A percentile compares a stretch with the other conserved stretches of the same genome.
Conservation (phyloP, 92 coral and sea anemone species). For the Virgularia gustaviana region DNA sequence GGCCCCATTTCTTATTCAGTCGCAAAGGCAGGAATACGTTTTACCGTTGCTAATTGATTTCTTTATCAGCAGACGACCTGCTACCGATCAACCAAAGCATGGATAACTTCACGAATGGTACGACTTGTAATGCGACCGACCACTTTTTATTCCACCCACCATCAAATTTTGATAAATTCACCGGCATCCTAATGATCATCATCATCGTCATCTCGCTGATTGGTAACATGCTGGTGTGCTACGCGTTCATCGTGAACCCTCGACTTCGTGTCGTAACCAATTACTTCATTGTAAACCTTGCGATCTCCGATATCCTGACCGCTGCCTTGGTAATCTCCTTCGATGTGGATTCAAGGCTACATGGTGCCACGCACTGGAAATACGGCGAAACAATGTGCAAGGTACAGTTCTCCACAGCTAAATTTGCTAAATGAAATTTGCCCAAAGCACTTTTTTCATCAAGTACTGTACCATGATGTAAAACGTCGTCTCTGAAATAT, state of each 20-base stretch:
- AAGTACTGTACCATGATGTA: too few species aligned
- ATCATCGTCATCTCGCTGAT: conserved; percentile 17
- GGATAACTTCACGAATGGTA: too few species aligned
- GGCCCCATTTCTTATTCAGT: too few species aligned
- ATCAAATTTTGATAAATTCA: conserved; percentile 18
- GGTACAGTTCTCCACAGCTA: too few species aligned
- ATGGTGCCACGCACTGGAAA: conserved; percentile 3
- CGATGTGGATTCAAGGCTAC: background rate
- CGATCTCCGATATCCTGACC: conserved; percentile 11
- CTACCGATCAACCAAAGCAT: too few species aligned
- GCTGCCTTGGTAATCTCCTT: conserved; percentile 15
- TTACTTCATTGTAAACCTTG: conserved; percentile 22
- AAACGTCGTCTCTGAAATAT: too few species aligned
- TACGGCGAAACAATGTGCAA: background rate
- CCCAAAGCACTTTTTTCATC: too few species aligned
- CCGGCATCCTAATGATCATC: conserved; percentile 4
- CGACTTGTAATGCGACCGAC: too few species aligned
- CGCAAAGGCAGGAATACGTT: too few species aligned
- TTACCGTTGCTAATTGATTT: too few species aligned
- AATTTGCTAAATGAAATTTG: too few species aligned
- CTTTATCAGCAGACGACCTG: too few species aligned
- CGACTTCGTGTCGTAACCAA: conserved; percentile 11
- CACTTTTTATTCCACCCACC: conserved; percentile 8
- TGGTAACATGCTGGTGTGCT: conserved; percentile 9
- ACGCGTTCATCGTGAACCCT: conserved; percentile 3